Conservation (phyloP, 2,113 vertebrate species). For the Aspidoscelis tigris region DNA sequence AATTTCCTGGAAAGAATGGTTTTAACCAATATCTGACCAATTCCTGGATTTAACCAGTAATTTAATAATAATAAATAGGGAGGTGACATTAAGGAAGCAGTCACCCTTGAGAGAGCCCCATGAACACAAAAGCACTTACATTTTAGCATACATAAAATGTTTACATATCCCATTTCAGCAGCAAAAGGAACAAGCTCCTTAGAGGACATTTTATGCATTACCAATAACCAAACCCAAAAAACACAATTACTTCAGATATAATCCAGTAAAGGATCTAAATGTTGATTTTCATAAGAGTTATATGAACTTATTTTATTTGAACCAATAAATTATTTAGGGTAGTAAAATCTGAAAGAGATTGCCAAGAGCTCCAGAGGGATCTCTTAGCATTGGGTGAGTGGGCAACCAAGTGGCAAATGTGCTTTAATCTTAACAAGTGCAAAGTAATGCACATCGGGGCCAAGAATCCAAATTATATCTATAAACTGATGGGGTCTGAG, state of each 20-base stretch:
- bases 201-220: not conserved
- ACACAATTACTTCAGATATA: not conserved
- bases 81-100: not conserved
- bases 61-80: not conserved
- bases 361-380: too few relatives aligned
- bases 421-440: too few relatives aligned
- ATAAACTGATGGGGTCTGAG: too few relatives aligned
- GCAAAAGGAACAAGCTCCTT: not conserved
- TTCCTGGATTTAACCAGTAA: not conserved
- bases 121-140: not conserved
- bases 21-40: not conserved
- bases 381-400: too few relatives aligned
- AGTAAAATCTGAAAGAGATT: too few relatives aligned
- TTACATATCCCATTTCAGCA: too few relatives aligned
- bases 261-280: not conserved
- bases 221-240: not conserved
- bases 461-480: too few relatives aligned
- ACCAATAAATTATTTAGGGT: not conserved
- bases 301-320: not conserved
- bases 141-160: too few relatives aligned
- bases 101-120: not conserved
- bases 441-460: too few relatives aligned
- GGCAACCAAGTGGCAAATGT: too few relatives aligned
- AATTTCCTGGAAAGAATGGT: not conserved
- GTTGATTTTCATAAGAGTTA: not conserved